Percentiles rank a stretch among this genome's conserved stretches.
Conservation (phyloP, 2,113 vertebrate genomes). For the Ceyx melanurus region DNA sequence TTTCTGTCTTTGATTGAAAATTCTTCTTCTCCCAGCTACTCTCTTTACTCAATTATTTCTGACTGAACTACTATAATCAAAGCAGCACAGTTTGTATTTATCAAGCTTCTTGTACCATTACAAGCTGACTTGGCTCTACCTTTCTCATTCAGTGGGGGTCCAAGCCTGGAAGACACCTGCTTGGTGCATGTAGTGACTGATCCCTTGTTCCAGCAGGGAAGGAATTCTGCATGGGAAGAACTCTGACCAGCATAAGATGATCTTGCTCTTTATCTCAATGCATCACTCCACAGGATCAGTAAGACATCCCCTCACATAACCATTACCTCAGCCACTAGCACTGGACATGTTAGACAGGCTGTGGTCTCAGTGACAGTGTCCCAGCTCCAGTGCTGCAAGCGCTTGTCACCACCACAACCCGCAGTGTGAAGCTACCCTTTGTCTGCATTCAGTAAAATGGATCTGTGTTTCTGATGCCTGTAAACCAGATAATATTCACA, state of each 20-base stretch:
- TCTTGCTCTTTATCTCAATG: background rate
- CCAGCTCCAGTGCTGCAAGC: background rate
- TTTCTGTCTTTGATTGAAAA: background rate
- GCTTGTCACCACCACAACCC: background rate
- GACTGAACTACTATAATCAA: background rate
- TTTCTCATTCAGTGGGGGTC: background rate
- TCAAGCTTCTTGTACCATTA: background rate
- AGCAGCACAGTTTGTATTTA: background rate
- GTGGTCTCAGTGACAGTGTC: background rate
- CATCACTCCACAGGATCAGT: background rate
- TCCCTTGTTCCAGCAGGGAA: background rate
- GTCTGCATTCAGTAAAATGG: background rate
- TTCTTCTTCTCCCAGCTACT: background rate
- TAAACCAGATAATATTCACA: background rate
- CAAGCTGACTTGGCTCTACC: background rate
- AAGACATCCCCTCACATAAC: background rate
- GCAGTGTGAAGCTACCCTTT: no score
- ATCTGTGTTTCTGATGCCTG: background rate
- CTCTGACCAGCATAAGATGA: background rate
- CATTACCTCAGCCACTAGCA: background rate
- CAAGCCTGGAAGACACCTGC: background rate
- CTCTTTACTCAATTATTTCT: background rate
- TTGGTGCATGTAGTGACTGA: background rate
- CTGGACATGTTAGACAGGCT: rapidly evolving
- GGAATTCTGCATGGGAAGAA: background rate